Percentiles rank a stretch among this genome's conserved stretches.
Conservation (phyloP, 2,888 invertebrate genomes). For the Ophioninae sp. region DNA sequence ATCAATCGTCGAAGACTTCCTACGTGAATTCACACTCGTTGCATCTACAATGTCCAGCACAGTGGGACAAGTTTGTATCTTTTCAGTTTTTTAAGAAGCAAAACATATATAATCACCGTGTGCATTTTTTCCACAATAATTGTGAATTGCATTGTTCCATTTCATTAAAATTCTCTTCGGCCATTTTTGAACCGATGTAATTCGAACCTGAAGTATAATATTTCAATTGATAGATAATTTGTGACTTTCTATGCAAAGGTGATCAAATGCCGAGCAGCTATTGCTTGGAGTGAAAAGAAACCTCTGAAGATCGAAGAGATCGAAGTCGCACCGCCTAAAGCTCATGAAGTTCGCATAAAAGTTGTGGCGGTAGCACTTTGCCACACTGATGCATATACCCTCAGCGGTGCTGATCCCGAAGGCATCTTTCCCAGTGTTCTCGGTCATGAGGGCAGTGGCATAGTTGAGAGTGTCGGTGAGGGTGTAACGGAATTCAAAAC, state of each 20-base stretch:
- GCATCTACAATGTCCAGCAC: conserved; percentile 69
- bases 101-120: conserved; percentile 1
- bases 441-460: conserved; percentile 98
- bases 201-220: background rate
- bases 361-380: conserved; percentile 92
- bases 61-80: conserved; percentile 71
- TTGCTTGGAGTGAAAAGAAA: conserved; percentile 97
- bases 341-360: conserved; percentile 94
- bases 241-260: conserved; percentile 81
- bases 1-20: background rate
- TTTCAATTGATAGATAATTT: background rate
- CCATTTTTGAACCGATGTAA: background rate
- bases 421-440: conserved; percentile 95
- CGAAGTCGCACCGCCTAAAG: conserved; percentile 96
- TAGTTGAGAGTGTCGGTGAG: conserved; percentile 98
- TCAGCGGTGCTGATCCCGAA: conserved; percentile 94
- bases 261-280: conserved; percentile 96
- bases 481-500: conserved; percentile 93
- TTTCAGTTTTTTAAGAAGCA: background rate
- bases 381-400: conserved; percentile 96
- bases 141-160: background rate
- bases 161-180: background rate
- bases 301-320: conserved; percentile 95
- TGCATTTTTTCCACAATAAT: background rate
- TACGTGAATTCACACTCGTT: background rate